phyloP scores from a whole-genome alignment of 2,888 invertebrate species.

The Tetheella fluctuosa region DNA sequence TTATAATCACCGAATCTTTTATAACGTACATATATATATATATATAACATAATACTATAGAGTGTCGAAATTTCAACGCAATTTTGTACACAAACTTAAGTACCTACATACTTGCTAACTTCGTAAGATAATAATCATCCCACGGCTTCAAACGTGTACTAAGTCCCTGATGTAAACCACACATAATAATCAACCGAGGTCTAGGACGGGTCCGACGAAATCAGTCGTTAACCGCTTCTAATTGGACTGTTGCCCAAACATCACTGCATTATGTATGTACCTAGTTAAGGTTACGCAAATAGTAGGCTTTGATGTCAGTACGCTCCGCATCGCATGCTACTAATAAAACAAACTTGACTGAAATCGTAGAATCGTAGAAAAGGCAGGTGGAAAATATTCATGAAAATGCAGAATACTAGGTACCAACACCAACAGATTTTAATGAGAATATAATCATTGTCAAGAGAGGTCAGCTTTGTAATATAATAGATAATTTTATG shows the following conservation, averaged over 20 bases:
- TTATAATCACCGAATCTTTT: not conserved
- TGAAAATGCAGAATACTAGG: not conserved
- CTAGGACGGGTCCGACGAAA: slow-evolving; percentile 52
- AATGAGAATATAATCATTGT: no score
- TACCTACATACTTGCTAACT: no score
- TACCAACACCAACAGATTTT: no score
- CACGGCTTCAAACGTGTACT: not conserved
- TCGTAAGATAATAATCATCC: slow-evolving; percentile 5
- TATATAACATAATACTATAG: no score
- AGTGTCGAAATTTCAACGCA: not conserved
- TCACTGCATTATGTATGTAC: slow-evolving; percentile 35
- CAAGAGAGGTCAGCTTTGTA: no score
- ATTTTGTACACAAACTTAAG: not conserved
- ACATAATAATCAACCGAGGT: slow-evolving; percentile 44
- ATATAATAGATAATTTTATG: no score
- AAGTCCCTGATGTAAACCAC: slow-evolving; percentile 15
- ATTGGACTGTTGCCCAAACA: slow-evolving; percentile 47
- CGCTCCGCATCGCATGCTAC: not conserved
- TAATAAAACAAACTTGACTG: slow-evolving; percentile 1
- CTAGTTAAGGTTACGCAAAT: slow-evolving; percentile 16
- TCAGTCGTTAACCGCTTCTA: slow-evolving; percentile 43
- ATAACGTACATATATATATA: no score
- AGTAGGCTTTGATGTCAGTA: slow-evolving; percentile 4
- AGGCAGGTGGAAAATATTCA: not conserved
- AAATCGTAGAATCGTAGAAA: not conserved